Conservation (phyloP, 2,888 invertebrate genomes). For the Paralinhomoeus sp. region DNA sequence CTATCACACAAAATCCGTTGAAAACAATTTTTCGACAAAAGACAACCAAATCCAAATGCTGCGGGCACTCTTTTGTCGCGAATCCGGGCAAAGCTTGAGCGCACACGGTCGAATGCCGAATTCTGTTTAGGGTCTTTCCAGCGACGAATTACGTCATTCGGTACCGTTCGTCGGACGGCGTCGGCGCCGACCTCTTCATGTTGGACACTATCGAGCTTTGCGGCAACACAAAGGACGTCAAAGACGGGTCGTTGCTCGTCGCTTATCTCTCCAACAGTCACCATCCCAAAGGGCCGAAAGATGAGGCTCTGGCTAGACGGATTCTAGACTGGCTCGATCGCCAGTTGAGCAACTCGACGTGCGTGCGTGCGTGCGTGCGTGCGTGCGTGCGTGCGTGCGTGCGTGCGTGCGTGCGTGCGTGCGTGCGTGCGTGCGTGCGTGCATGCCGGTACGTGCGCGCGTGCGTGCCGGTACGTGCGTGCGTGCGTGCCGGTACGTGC, state of each 20-base stretch:
- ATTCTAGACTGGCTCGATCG: constrained; percentile 29
- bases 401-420: too few relatives aligned
- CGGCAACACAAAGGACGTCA: constrained; percentile 25
- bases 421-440: too few relatives aligned
- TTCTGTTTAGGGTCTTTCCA: constrained; percentile 28
- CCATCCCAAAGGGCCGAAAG: constrained; percentile 11
- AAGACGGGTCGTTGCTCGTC: constrained; percentile 8
- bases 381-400: too few relatives aligned
- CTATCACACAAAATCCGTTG: too few relatives aligned
- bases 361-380: constrained; percentile 5
- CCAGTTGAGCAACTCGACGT: constrained; percentile 22
- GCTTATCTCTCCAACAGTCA: constrained; percentile 12
- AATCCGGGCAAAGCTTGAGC: too few relatives aligned
- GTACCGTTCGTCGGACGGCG: constrained; percentile 16
- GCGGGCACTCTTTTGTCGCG: too few relatives aligned
- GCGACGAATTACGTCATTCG: constrained; percentile 24
- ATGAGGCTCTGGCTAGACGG: constrained; percentile 14
- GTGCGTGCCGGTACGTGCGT: too few relatives aligned
- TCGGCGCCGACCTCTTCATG: constrained; percentile 26
- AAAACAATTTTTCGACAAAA: too few relatives aligned
- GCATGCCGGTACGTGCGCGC: too few relatives aligned
- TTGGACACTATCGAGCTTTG: constrained; percentile 29
- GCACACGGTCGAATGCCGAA: too few relatives aligned
- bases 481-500: too few relatives aligned
- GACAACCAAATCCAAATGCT: too few relatives aligned